Conservation (phyloP, 2,888 invertebrate species). For the Drosophila siamana region DNA sequence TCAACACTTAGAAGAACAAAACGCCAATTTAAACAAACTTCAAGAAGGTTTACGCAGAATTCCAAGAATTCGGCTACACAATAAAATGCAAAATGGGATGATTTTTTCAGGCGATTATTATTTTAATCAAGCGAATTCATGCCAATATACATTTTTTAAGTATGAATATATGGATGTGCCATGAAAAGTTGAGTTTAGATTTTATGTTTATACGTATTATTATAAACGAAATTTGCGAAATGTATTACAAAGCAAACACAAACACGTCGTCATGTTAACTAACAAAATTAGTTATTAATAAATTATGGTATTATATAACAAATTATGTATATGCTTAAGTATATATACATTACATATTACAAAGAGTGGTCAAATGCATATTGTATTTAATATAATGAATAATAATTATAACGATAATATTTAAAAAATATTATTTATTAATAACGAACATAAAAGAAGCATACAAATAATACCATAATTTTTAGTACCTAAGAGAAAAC, state of each 20-base stretch:
- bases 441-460: slow-evolving; percentile 41
- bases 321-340: slow-evolving; percentile 28
- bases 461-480: slow-evolving; percentile 44
- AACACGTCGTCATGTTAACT: slow-evolving; percentile 84
- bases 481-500: slow-evolving; percentile 57
- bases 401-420: slow-evolving; percentile 67
- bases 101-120: slow-evolving; percentile 44
- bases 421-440: slow-evolving; percentile 70
- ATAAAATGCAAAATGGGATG: slow-evolving; percentile 2
- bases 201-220: slow-evolving; percentile 40
- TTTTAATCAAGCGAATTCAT: slow-evolving; percentile 48
- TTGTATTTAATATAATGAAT: slow-evolving; percentile 71
- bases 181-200: slow-evolving; percentile 69
- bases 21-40: slow-evolving; percentile 78
- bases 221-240: slow-evolving; percentile 63
- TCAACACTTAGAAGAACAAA: slow-evolving; percentile 69
- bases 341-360: slow-evolving; percentile 26
- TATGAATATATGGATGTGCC: slow-evolving; percentile 41
- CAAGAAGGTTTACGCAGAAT: slow-evolving; percentile 53
- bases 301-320: slow-evolving; percentile 56
- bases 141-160: slow-evolving; percentile 38
- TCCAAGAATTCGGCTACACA: slow-evolving; percentile 68
- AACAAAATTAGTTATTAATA: slow-evolving; percentile 70
- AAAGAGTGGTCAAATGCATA: slow-evolving; percentile 60
- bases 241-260: slow-evolving; percentile 73